Percentiles rank a stretch among this genome's conserved stretches.
Evolutionary conservation across 2,113 vertebrate genomes (phyloP).

Genomic region (Phyllostomus hastatus): DNA sequence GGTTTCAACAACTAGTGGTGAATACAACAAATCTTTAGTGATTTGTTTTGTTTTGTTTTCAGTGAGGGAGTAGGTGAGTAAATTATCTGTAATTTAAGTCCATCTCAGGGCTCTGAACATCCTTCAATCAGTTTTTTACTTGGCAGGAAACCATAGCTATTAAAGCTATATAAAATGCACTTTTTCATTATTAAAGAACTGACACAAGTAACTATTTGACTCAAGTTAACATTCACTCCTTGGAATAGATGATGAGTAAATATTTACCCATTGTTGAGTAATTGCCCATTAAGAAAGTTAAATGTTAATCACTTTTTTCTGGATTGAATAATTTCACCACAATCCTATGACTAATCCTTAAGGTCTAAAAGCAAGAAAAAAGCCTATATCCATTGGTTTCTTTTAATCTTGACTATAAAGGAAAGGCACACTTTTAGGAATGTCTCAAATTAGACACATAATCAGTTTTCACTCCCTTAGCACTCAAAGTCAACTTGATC

Average conservation of each 20-base stretch:
- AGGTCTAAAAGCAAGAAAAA: constrained; percentile 42
- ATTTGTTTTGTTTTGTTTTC: neutral
- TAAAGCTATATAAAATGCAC: constrained; percentile 32
- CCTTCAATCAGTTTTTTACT: constrained; percentile 7
- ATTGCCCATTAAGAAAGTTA: constrained; percentile 74
- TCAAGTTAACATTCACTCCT: constrained; percentile 65
- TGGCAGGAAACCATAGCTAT: constrained; percentile 20
- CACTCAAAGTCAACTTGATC: constrained; percentile 24
- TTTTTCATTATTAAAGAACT: constrained; percentile 60
- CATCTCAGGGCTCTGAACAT: constrained; percentile 18
- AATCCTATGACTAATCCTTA: constrained; percentile 48
- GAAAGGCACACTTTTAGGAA: constrained; percentile 48
- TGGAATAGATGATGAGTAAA: constrained; percentile 67
- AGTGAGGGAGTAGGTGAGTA: neutral
- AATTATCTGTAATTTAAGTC: constrained; percentile 46
- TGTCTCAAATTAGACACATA: constrained; percentile 37
- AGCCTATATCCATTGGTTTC: constrained; percentile 3
- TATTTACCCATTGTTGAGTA: constrained; percentile 72
- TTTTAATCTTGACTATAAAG: constrained; percentile 42
- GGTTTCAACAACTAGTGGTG: constrained; percentile 9
- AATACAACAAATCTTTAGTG: neutral
- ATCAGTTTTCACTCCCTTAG: constrained; percentile 47
- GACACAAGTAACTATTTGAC: constrained; percentile 66
- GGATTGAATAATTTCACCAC: constrained; percentile 58
- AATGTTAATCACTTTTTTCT: constrained; percentile 70